These are phyloP conservation scores for Pipistrellus pipistrellus DNA, from an alignment of 2,797 vertebrate genomes.

Conservation along the genomic window DNA sequence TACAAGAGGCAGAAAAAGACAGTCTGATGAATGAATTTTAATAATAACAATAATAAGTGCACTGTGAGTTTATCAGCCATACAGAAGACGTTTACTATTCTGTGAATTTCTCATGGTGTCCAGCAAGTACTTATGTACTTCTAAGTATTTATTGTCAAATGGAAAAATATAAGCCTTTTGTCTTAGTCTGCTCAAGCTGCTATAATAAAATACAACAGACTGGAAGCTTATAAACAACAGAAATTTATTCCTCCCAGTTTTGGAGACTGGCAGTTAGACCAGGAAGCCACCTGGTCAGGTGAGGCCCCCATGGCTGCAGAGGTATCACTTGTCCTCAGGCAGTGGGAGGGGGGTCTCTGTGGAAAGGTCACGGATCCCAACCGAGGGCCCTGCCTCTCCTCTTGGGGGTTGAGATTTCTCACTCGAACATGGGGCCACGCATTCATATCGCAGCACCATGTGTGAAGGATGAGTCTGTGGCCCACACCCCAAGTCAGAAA, in stretches of 20 bases:
- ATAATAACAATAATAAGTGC: background rate
- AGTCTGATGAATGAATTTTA: no score
- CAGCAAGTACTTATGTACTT: background rate
- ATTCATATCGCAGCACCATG: background rate
- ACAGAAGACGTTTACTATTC: fast-evolving
- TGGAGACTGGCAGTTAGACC: background rate
- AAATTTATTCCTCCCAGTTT: no score
- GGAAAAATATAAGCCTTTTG: background rate
- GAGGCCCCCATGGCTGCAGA: background rate
- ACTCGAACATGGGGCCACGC: background rate
- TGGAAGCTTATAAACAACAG: background rate
- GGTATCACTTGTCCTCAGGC: fast-evolving
- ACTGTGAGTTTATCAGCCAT: background rate
- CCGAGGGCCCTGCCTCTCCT: fast-evolving
- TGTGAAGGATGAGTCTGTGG: background rate
- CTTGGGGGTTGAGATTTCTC: background rate
- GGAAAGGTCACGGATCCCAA: background rate
- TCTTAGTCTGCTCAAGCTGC: no score
- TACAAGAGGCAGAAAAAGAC: background rate
- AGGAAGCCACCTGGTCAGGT: background rate
- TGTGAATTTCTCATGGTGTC: background rate
- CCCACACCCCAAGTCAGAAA: background rate
- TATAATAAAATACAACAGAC: background rate
- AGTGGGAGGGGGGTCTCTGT: no score
- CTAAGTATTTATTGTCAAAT: background rate